phyloP scores from a whole-genome alignment of 2,113 vertebrate species.

The Dascyllus trimaculatus region DNA sequence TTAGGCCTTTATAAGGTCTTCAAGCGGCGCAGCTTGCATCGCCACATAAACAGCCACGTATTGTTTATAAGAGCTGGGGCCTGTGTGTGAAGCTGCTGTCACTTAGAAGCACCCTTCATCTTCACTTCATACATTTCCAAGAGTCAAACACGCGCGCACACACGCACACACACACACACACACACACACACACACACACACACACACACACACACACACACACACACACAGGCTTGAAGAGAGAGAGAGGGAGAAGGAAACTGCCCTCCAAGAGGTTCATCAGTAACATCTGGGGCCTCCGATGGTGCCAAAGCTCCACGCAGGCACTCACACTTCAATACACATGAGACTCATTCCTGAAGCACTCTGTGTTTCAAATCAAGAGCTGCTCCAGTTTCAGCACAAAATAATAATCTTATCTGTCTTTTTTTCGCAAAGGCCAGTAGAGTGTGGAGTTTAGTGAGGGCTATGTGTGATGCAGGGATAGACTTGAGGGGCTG shows the following conservation, averaged over 20 bases:
- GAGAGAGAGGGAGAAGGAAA: slow-evolving; percentile 47
- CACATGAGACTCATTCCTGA: slow-evolving; percentile 50
- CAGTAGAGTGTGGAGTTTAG: slow-evolving; percentile 32
- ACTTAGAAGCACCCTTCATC: slow-evolving; percentile 53
- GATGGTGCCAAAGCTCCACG: slow-evolving; percentile 79
- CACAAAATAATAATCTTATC: slow-evolving; percentile 14
- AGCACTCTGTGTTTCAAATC: slow-evolving; percentile 47
- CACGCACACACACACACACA: slow-evolving; percentile 17
- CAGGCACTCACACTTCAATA: slow-evolving; percentile 67
- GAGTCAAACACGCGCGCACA: slow-evolving; percentile 1
- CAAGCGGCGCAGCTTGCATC: slow-evolving; percentile 25
- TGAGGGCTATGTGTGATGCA: slow-evolving; percentile 33
- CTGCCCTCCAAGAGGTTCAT: slow-evolving; percentile 77
- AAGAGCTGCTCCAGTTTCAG: slow-evolving; percentile 25
- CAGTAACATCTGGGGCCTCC: slow-evolving; percentile 81
- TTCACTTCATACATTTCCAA: slow-evolving; percentile 27
- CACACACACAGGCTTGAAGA: slow-evolving; percentile 23
- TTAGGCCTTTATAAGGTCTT: slow-evolving; percentile 68
- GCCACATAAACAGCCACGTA: slow-evolving; percentile 80
- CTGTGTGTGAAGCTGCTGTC: slow-evolving; percentile 63
- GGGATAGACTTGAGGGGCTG: slow-evolving; percentile 1
- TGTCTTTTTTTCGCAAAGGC: slow-evolving; percentile 9
- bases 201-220: slow-evolving; percentile 10
- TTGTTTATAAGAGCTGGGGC: slow-evolving; percentile 75
- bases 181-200: slow-evolving; percentile 16